Evolutionary conservation across 2,888 invertebrate species (phyloP).

Genomic region (Horisme vitalbata): DNA sequence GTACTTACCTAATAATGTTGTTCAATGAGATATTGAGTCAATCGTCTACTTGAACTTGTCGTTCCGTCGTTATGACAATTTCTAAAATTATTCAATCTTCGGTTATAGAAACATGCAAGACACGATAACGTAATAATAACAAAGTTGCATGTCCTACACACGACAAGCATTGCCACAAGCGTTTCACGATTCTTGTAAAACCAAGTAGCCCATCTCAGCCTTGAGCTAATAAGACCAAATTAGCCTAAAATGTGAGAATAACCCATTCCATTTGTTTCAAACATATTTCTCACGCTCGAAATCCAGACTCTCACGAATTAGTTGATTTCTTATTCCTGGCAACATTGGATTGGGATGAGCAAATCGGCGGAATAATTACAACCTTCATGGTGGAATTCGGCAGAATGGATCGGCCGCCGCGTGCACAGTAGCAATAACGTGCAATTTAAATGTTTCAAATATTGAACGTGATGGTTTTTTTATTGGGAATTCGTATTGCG

Average conservation of each 20-base stretch:
- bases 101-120: too few relatives aligned
- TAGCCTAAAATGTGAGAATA: constrained; percentile 22
- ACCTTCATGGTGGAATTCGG: constrained; percentile 68
- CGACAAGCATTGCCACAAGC: too few relatives aligned
- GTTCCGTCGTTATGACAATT: too few relatives aligned
- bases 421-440: constrained; percentile 80
- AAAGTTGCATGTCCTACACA: too few relatives aligned
- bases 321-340: constrained; percentile 72
- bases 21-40: too few relatives aligned
- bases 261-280: constrained; percentile 44
- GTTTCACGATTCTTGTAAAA: neutral
- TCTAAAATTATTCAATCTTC: too few relatives aligned
- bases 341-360: constrained; percentile 70
- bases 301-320: constrained; percentile 73
- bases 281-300: constrained; percentile 74
- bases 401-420: constrained; percentile 59
- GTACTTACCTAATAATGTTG: too few relatives aligned
- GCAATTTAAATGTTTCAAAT: constrained; percentile 82
- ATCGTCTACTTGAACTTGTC: too few relatives aligned
- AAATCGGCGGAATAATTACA: constrained; percentile 78
- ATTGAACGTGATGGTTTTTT: constrained; percentile 57
- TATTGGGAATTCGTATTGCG: constrained; percentile 31
- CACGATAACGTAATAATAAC: too few relatives aligned
- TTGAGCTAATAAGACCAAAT: constrained; percentile 22
- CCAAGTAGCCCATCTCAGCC: constrained; percentile 1